Evolutionary conservation across 2,888 invertebrate species (phyloP), one percentile per base, ranked within the genome.

Genomic region (Hypolimnas misippus): DNA sequence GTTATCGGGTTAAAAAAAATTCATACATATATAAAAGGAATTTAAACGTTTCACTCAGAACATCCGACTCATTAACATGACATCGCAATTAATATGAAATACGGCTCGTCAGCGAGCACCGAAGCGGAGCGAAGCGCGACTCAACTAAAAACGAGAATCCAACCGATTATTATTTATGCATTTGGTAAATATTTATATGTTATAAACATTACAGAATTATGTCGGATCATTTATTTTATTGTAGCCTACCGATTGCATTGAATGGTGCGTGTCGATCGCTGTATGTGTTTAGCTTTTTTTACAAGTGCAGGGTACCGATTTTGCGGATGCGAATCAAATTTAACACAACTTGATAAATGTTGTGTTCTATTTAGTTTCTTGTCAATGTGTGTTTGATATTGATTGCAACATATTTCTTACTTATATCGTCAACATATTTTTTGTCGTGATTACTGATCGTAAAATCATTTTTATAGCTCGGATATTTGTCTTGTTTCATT

Each of bases 241-340:
- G 79, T 83, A 79, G 64, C 57, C 54, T 62, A 78, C 77, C 79
- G 75, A 86, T 88, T 88, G 87, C 85, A 83, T 88, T 88, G 82
- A 88, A 87, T 87, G 83, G 87, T 73, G 75, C 75, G 76, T 72
- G 80, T 77, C 73, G 71, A 50, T 53, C 33, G 59, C 10, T 49
- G 44, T 49, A 14, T 49, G 14, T 49, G 14, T 3, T 8, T 49
- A 19, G 29, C 6, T 29, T 49, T 49, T 49, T 49, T 49, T 29
- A 19, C 7, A 29, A n/a, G 7, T 6, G 14, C 49, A 16, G 49
- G 14, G 73, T 73, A n/a, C 44, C 12, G 62, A 69, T 68, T 71
- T 70, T 74, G 70, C 78, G 82, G 80, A 84, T 82, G 81, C 76
- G 77, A 76, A 81, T 79, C 80, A 79, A 76, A 84, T 83, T 78